A percentile compares a stretch with the other conserved stretches of the same genome.
Conservation (phyloP, 2,888 invertebrate genomes). For the Oscheius sp. region DNA sequence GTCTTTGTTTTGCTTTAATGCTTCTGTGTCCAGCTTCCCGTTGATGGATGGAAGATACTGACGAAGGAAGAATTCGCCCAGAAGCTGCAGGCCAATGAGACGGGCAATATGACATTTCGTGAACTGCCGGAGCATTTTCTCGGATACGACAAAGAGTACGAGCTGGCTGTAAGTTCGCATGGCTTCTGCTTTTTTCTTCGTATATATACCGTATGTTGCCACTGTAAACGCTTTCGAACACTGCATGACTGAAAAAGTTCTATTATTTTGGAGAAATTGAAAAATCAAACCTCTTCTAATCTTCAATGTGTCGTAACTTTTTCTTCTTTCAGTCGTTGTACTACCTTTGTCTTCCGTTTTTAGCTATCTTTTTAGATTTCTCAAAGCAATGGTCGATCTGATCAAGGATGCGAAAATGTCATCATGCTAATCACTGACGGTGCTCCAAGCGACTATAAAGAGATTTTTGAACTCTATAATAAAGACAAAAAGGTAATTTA, state of each 20-base stretch:
- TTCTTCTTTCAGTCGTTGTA: background rate
- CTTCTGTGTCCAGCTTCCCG: slow-evolving; percentile 21
- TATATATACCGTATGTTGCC: background rate
- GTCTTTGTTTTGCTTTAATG: slow-evolving; percentile 22
- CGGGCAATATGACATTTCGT: background rate
- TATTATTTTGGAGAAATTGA: too few species aligned
- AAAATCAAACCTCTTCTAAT: too few species aligned
- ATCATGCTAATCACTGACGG: slow-evolving; percentile 99
- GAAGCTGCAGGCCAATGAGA: slow-evolving; percentile 20
- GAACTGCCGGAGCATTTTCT: slow-evolving; percentile 32
- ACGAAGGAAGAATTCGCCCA: slow-evolving; percentile 29
- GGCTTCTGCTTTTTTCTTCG: slow-evolving; percentile 10
- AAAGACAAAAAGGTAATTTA: slow-evolving; percentile 77
- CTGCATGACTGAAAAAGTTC: too few species aligned
- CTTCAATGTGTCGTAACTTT: too few species aligned
- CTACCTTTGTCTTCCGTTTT: background rate
- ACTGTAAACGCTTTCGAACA: too few species aligned
- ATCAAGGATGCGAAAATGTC: slow-evolving; percentile 88
- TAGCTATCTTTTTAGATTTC: slow-evolving; percentile 4
- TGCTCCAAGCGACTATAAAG: slow-evolving; percentile 90
- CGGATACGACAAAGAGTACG: slow-evolving; percentile 22
- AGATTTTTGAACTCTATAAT: slow-evolving; percentile 89
- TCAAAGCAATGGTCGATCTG: slow-evolving; percentile 30
- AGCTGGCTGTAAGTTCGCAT: slow-evolving; percentile 26
- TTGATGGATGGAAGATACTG: slow-evolving; percentile 21